Conservation (phyloP, 2,113 vertebrate species). For the Anoplopoma fimbria region DNA sequence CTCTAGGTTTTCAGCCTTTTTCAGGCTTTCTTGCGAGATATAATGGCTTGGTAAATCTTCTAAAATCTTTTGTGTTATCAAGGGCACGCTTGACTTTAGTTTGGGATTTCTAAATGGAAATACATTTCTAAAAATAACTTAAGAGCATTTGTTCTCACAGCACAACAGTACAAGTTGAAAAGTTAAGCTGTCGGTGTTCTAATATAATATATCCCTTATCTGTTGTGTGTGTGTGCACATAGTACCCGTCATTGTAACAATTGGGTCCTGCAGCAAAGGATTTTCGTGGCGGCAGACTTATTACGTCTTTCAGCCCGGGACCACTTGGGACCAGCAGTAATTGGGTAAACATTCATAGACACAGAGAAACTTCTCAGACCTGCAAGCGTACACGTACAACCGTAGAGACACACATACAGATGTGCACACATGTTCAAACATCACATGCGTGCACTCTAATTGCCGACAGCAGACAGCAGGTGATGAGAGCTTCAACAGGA, state of each 20-base stretch:
- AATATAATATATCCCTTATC: not conserved
- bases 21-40: too few relatives aligned
- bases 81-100: too few relatives aligned
- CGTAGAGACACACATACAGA: slow-evolving; percentile 27
- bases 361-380: slow-evolving; percentile 45
- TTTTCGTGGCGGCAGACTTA: slow-evolving; percentile 40
- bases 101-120: too few relatives aligned
- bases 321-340: slow-evolving; percentile 54
- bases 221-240: not conserved
- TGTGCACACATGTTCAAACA: slow-evolving; percentile 42
- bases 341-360: slow-evolving; percentile 72
- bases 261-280: slow-evolving; percentile 19
- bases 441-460: slow-evolving; percentile 35
- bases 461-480: slow-evolving; percentile 37
- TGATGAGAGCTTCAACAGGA: slow-evolving; percentile 30
- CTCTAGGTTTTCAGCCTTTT: too few relatives aligned
- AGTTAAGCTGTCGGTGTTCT: not conserved
- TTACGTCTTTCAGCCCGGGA: slow-evolving; percentile 53
- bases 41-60: too few relatives aligned
- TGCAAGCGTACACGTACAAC: slow-evolving; percentile 22
- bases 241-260: not conserved
- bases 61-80: too few relatives aligned
- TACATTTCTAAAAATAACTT: not conserved
- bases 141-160: not conserved
- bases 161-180: not conserved